Percentiles rank a stretch among this genome's conserved stretches.
Conservation (phyloP, 2,113 vertebrate genomes). For the Cyprinodon tularosa region DNA sequence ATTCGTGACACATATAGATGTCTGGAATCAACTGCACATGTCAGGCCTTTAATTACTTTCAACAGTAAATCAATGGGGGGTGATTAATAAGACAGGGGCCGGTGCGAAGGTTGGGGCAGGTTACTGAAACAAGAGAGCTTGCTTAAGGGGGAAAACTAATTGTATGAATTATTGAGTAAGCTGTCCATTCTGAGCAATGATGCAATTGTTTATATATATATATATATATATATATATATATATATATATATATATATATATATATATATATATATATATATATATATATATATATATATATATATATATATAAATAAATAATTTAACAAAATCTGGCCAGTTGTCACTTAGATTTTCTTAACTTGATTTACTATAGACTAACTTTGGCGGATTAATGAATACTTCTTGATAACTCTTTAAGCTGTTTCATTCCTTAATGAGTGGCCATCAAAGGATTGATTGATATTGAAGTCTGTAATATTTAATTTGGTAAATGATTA, state of each 20-base stretch:
- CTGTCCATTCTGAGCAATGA: slow-evolving; percentile 73
- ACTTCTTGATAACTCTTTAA: slow-evolving; percentile 24
- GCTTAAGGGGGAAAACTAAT: slow-evolving; percentile 79
- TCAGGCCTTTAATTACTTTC: slow-evolving; percentile 77
- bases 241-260: slow-evolving; percentile 39
- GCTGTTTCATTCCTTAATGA: slow-evolving; percentile 36
- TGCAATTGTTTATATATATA: slow-evolving; percentile 47
- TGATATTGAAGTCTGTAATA: slow-evolving; percentile 8
- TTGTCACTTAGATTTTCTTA: slow-evolving; percentile 46
- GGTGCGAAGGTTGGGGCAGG: slow-evolving; percentile 66
- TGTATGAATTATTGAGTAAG: slow-evolving; percentile 80
- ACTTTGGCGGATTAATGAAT: slow-evolving; percentile 24
- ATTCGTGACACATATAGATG: slow-evolving; percentile 74
- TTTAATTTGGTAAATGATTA: slow-evolving; percentile 37
- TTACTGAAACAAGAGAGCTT: slow-evolving; percentile 76
- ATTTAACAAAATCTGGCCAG: slow-evolving; percentile 44
- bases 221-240: slow-evolving; percentile 39
- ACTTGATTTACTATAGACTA: slow-evolving; percentile 39
- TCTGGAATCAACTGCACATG: slow-evolving; percentile 77
- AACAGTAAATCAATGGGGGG: slow-evolving; percentile 74
- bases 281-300: slow-evolving; percentile 39
- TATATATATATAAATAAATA: slow-evolving; percentile 46
- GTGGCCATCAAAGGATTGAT: slow-evolving; percentile 21
- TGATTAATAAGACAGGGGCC: slow-evolving; percentile 77
- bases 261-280: slow-evolving; percentile 39